These are phyloP conservation scores for Elephantulus edwardii DNA, from an alignment of 2,113 vertebrate genomes.

Conservation along the genomic window DNA sequence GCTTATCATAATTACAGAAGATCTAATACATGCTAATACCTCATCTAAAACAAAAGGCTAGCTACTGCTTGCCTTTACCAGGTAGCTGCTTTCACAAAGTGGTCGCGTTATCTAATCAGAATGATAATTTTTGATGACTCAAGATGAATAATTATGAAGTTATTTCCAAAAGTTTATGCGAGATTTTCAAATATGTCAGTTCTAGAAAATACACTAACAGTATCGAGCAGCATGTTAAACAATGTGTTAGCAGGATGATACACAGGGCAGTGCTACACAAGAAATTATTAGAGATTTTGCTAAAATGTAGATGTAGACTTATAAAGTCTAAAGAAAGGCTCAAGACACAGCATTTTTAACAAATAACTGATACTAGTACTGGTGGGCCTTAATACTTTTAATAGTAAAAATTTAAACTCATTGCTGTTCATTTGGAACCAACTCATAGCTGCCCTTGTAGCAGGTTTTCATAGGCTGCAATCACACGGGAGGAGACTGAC, in stretches of 20 bases:
- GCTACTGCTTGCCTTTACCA: background rate
- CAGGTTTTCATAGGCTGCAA: no score
- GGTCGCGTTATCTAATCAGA: background rate
- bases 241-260: background rate
- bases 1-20: background rate
- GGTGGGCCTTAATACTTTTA: background rate
- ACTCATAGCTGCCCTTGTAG: no score
- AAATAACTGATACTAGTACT: background rate
- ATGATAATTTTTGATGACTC: background rate
- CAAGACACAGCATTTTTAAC: constrained; percentile 18
- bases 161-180: constrained; percentile 30
- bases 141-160: constrained; percentile 10
- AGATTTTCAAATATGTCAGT: background rate
- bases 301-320: background rate
- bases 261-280: background rate
- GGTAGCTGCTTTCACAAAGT: background rate
- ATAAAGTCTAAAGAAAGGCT: background rate
- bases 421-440: no score
- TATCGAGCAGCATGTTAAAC: background rate
- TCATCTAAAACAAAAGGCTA: background rate
- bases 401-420: no score
- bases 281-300: background rate
- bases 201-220: background rate
- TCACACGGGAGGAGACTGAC: no score
- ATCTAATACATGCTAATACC: background rate